phyloP scores from a whole-genome alignment of 2,113 vertebrate species.

The Pyrgilauda ruficollis region DNA sequence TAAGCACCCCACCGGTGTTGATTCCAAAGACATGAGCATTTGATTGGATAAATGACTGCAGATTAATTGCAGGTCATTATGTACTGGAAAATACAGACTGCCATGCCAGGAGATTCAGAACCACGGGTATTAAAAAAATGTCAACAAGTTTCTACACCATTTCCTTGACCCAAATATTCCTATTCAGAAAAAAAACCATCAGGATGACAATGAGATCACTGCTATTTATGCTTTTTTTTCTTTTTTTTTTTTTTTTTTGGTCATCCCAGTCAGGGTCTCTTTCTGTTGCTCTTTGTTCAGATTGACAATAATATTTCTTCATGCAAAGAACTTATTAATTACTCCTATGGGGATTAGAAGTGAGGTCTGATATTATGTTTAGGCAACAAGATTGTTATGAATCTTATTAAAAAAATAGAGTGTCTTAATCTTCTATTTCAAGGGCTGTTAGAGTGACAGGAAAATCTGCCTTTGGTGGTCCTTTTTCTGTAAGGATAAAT shows the following conservation, averaged over 20 bases:
- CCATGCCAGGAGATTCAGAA: background rate
- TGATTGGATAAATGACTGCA: background rate
- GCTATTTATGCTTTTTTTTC: background rate
- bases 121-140: background rate
- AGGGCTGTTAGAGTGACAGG: background rate
- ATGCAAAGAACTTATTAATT: background rate
- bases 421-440: background rate
- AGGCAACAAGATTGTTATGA: background rate
- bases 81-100: background rate
- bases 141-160: background rate
- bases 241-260: background rate
- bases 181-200: background rate
- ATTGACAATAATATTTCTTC: background rate
- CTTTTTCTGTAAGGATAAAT: background rate
- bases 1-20: background rate
- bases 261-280: background rate
- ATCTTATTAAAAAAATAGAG: background rate
- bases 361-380: background rate
- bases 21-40: constrained; percentile 25
- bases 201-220: background rate
- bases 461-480: background rate
- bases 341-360: background rate
- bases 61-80: background rate
- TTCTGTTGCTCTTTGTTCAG: background rate
- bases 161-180: background rate